Evolutionary conservation across 2,888 invertebrate genomes (phyloP).

Genomic region (Macaria liturata): DNA sequence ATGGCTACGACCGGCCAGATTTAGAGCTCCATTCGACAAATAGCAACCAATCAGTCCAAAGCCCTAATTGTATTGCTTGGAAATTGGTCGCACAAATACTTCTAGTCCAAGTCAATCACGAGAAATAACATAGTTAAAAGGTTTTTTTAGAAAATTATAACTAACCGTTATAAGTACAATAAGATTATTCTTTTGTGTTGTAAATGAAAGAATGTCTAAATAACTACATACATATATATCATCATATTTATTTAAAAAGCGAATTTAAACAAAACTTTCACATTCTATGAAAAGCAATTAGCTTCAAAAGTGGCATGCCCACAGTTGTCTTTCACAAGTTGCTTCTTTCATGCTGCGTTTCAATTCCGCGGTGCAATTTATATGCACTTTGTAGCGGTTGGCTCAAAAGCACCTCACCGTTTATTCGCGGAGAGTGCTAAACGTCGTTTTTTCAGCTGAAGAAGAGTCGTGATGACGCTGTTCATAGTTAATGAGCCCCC

Average conservation of each 20-base stretch:
- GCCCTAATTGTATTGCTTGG: no score
- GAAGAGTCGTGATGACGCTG: conserved; percentile 79
- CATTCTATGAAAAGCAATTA: conserved; percentile 29
- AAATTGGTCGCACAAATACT: no score
- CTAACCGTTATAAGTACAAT: no score
- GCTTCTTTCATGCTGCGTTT: conserved; percentile 74
- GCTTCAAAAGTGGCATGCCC: conserved; percentile 52
- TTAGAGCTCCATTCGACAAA: no score
- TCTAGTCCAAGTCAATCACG: no score
- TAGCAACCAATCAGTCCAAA: no score
- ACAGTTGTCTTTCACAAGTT: conserved; percentile 70
- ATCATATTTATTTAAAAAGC: neutral
- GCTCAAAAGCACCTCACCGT: conserved; percentile 69
- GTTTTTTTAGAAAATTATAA: no score
- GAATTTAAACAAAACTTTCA: conserved; percentile 6
- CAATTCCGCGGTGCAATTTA: conserved; percentile 78
- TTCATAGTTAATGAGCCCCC: conserved; percentile 82
- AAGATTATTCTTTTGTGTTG: no score
- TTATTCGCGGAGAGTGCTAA: conserved; percentile 74
- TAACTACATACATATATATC: no score
- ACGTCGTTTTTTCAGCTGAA: conserved; percentile 74
- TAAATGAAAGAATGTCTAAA: no score
- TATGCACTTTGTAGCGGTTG: conserved; percentile 79
- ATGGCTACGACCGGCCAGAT: no score
- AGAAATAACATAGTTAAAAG: no score